Conservation (phyloP, 1,140 invertebrate genomes). For the Archivesica marissinica region DNA sequence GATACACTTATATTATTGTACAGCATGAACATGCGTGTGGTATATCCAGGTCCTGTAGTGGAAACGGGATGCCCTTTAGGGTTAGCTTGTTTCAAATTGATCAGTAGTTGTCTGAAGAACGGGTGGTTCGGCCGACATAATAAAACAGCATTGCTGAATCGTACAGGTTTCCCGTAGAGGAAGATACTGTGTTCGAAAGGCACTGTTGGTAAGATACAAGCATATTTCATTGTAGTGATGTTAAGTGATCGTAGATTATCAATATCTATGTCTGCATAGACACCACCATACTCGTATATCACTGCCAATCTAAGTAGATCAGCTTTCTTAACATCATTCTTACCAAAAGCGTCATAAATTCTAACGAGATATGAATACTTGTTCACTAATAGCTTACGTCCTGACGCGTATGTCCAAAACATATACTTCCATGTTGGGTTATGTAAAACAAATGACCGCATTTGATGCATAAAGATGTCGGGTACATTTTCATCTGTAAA, state of each 20-base stretch:
- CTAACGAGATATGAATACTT: too few species aligned
- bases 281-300: slow-evolving; percentile 76
- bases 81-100: slow-evolving; percentile 66
- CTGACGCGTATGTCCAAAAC: too few species aligned
- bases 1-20: slow-evolving; percentile 43
- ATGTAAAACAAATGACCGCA: too few species aligned
- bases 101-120: slow-evolving; percentile 72
- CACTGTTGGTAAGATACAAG: slow-evolving; percentile 75
- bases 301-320: slow-evolving; percentile 75
- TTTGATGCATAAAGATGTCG: too few species aligned
- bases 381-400: too few species aligned
- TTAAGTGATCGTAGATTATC: slow-evolving; percentile 71
- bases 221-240: slow-evolving; percentile 66
- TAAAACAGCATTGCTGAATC: slow-evolving; percentile 78
- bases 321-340: slow-evolving; percentile 70
- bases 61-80: slow-evolving; percentile 70
- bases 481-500: too few species aligned
- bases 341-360: slow-evolving; percentile 70
- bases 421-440: too few species aligned
- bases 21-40: slow-evolving; percentile 65
- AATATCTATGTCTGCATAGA: slow-evolving; percentile 78
- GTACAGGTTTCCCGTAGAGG: slow-evolving; percentile 64
- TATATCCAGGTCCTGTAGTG: slow-evolving; percentile 74
- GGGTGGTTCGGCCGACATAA: slow-evolving; percentile 73
- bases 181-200: slow-evolving; percentile 74